These are phyloP conservation scores for Chaetops frenatus DNA, from an alignment of 2,113 vertebrate species.

Conservation along the genomic window DNA sequence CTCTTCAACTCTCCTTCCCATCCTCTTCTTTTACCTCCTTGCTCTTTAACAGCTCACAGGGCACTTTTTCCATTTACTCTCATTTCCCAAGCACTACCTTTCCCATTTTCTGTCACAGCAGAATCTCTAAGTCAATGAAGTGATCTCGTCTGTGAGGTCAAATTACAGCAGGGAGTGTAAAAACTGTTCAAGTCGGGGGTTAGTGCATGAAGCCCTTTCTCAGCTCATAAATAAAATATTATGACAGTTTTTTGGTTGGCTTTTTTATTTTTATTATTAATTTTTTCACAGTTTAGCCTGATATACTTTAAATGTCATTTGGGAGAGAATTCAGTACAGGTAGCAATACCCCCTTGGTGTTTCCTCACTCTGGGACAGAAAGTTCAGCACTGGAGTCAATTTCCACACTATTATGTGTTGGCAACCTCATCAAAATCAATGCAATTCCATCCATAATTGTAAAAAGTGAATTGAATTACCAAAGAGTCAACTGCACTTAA, in stretches of 20 bases:
- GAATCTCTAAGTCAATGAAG: neutral
- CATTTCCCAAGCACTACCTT: neutral
- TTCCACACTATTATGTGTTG: neutral
- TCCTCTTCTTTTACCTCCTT: neutral
- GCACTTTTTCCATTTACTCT: neutral
- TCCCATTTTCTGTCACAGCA: neutral
- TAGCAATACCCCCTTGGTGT: neutral
- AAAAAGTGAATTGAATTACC: neutral
- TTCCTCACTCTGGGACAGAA: neutral
- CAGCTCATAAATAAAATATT: neutral
- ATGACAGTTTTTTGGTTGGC: neutral
- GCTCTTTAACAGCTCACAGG: neutral
- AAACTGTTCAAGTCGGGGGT: neutral
- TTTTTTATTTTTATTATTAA: neutral
- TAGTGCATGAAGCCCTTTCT: neutral
- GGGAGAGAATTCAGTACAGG: neutral
- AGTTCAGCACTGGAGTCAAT: neutral
- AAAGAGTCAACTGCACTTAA: neutral
- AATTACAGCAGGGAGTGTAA: neutral
- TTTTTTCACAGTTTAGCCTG: neutral
- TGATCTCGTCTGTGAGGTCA: neutral
- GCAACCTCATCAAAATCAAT: neutral
- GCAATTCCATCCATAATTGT: neutral
- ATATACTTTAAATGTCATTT: slow-evolving; percentile 7
- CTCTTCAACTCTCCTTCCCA: neutral